Percentiles rank a stretch among this genome's conserved stretches.
Evolutionary conservation across 2,888 invertebrate species (phyloP).

Genomic region (Drosophila borborema): DNA sequence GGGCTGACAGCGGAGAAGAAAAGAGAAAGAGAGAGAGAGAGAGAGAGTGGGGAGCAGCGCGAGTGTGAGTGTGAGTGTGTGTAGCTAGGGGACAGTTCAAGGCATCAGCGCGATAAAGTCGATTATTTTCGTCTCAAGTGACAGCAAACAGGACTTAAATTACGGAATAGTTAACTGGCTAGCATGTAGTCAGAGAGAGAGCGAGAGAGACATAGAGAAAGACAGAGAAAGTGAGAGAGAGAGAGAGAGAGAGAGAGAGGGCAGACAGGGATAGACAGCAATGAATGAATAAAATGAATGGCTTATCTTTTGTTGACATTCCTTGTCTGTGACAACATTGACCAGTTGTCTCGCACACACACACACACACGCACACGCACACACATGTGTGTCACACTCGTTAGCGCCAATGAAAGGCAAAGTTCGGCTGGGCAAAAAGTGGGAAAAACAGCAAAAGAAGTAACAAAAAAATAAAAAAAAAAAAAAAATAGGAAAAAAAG

Average conservation of each 20-base stretch:
- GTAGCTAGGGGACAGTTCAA: conserved; percentile 6
- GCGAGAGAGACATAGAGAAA: neutral
- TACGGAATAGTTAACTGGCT: conserved; percentile 75
- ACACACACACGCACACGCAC: conserved; percentile 23
- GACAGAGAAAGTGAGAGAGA: neutral
- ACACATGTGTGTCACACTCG: conserved; percentile 44
- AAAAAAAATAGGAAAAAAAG: conserved; percentile 13
- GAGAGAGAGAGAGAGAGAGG: neutral
- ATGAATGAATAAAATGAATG: conserved; percentile 81
- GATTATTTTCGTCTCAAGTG: conserved; percentile 79
- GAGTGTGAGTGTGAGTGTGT: neutral
- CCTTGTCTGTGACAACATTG: conserved; percentile 79
- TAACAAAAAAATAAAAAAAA: conserved; percentile 3
- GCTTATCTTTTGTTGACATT: conserved; percentile 82
- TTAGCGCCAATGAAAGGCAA: conserved; percentile 55
- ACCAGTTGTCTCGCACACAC: conserved; percentile 67
- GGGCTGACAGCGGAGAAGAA: neutral
- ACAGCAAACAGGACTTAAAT: conserved; percentile 79
- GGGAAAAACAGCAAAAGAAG: neutral
- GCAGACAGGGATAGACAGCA: conserved; percentile 28
- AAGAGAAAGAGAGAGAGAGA: neutral
- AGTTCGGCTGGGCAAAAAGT: conserved; percentile 6
- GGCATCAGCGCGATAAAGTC: conserved; percentile 71
- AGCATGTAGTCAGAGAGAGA: conserved; percentile 3
- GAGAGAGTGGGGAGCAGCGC: neutral